These are phyloP conservation scores for Phymanthus crucifer DNA, from an alignment of 92 coral and sea anemone genomes.

Conservation along the genomic window DNA sequence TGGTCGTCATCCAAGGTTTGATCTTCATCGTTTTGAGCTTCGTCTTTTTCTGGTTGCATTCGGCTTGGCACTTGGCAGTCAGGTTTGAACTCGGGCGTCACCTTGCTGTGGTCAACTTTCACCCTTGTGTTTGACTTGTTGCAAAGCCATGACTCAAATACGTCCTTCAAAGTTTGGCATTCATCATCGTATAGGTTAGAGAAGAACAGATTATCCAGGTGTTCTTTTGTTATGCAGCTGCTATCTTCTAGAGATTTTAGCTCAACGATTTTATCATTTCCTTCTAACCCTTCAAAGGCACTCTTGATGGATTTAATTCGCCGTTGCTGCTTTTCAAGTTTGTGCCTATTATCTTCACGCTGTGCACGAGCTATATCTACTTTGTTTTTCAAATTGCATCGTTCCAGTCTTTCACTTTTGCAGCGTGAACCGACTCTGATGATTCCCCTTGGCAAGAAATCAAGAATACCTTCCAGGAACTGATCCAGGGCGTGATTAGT, in stretches of 20 bases:
- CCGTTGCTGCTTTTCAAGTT: background rate
- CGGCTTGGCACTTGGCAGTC: constrained; percentile 1
- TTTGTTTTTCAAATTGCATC: constrained; percentile 37
- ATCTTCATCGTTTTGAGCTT: background rate
- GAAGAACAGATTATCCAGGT: background rate
- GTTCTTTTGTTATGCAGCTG: background rate
- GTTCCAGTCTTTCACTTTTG: constrained; percentile 50
- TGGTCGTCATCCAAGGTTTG: background rate
- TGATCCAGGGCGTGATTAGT: constrained; percentile 47
- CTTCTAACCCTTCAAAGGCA: background rate
- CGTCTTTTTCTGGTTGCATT: background rate
- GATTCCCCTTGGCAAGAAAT: constrained; percentile 39
- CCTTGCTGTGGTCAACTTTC: background rate
- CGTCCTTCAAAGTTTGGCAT: background rate
- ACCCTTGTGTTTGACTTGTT: background rate
- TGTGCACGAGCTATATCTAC: constrained; percentile 8
- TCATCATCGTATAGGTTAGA: background rate
- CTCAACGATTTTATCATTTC: background rate
- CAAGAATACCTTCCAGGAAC: constrained; percentile 64
- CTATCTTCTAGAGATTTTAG: background rate
- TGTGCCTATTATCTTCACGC: background rate
- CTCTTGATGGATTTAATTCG: background rate
- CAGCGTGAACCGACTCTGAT: constrained; percentile 73
- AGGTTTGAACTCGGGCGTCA: background rate
- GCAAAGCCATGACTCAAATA: constrained; percentile 10